Conservation (phyloP, 1,140 invertebrate genomes). For the Armadillidium nasatum region DNA sequence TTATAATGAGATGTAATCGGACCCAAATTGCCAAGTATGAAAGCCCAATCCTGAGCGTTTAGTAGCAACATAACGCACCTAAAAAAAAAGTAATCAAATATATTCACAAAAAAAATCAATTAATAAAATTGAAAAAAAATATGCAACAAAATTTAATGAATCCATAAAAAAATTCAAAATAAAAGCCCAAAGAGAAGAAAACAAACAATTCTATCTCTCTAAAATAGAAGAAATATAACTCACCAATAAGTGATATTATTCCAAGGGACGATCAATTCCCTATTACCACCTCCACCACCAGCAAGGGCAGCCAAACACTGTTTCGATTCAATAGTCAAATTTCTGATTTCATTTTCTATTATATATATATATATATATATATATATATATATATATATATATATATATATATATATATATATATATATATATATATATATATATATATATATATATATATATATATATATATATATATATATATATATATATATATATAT, state of each 20-base stretch:
- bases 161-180: too few species aligned
- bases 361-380: too few species aligned
- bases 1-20: conserved; percentile 34
- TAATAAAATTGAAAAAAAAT: not conserved
- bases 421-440: too few species aligned
- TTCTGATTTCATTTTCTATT: conserved; percentile 29
- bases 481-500: too few species aligned
- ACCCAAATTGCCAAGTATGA: conserved; percentile 21
- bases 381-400: too few species aligned
- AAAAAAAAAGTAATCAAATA: too few species aligned
- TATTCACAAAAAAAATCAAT: not conserved
- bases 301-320: conserved; percentile 35
- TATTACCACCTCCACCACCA: conserved; percentile 24
- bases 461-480: too few species aligned
- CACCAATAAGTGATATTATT: conserved; percentile 39
- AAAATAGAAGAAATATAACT: too few species aligned
- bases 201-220: too few species aligned
- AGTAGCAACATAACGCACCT: conserved; percentile 39
- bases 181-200: too few species aligned
- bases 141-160: not conserved
- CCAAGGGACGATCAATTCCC: conserved; percentile 41
- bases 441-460: too few species aligned
- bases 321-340: conserved; percentile 38
- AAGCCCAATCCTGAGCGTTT: conserved; percentile 40
- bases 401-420: too few species aligned